Conservation (phyloP, 53 echinoderm and acorn worm genomes). For the Zoroaster sp. region DNA sequence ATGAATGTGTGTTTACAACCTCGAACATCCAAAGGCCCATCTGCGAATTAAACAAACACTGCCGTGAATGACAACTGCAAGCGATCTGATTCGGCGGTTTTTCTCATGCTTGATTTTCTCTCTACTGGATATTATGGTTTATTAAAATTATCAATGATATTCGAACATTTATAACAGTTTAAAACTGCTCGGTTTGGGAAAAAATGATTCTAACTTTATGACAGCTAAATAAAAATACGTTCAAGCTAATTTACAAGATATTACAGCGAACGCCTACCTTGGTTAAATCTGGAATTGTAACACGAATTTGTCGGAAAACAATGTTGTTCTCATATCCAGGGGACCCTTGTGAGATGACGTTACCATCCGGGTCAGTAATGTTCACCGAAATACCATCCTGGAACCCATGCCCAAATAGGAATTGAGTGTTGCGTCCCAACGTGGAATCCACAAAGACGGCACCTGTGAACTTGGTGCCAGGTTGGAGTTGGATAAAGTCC, state of each 20-base stretch:
- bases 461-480: not conserved
- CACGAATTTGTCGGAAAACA: not conserved
- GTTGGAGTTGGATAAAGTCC: constrained; percentile 33
- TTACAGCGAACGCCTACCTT: no score
- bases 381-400: not conserved
- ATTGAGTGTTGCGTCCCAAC: constrained; percentile 55
- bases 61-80: not conserved
- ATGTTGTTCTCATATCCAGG: not conserved
- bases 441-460: constrained; percentile 42
- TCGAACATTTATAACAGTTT: no score
- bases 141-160: no score
- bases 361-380: constrained; percentile 39
- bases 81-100: not conserved
- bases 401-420: constrained; percentile 36
- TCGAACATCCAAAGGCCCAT: constrained; percentile 56
- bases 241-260: no score
- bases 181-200: no score
- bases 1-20: not conserved
- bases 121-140: no score
- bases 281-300: constrained; percentile 21
- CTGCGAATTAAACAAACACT: constrained; percentile 2
- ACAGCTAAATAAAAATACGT: no score
- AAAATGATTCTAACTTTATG: no score
- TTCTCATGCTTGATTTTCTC: no score
- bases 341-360: not conserved